Base-by-base conservation (phyloP, 2,888 invertebrate species). In the Atethmia centrago region DNA sequence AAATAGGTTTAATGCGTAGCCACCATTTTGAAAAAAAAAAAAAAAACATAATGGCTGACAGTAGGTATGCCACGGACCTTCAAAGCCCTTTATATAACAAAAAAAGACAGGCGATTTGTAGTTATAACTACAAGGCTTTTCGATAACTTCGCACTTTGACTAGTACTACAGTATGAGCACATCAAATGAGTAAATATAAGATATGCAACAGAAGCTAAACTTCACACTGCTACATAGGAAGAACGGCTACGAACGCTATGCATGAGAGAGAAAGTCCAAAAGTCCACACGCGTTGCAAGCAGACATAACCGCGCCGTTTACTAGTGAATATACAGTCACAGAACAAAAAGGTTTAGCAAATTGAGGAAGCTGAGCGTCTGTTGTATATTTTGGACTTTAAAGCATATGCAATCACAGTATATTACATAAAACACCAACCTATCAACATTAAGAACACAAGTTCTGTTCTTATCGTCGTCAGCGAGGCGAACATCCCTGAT, bases 381-480 rank as follows among this genome's bases (percentile, higher is more conserved):
- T 28, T 42, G 42, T 8, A n/a, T 19, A 67, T 14, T 45, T 31
- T 12, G 16, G 16, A 16, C 16, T 40, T 40, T 19, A 2, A 9
- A 25, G 59, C n/a, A 36, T 58, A 36, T 8, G 19, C n/a, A 58
- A 64, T 53, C 31, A 51, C n/a, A 36, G 19, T 56, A 16, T 40
- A 59, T 61, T 25, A 61, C n/a, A 40, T 40, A 45, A 61, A 56
- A 28, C 82, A 95, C 96, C 82, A 91, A 97, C 97, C 97, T 96
- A 94, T 97, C 97, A n/a, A 97, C 96, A 86, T 96, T 97, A 82
- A 97, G 94, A 49, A 97, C 95, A 88, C 97, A 97, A 56, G 97
- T 96, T 82, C 94, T 96, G 89, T 97, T 97, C 74, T 97, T 97
- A 86, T 97, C 97, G 12, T 94, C 95, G 4, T 95, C 93, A 77